Conservation (phyloP, 1,140 invertebrate species). For the Papilio machaon region DNA sequence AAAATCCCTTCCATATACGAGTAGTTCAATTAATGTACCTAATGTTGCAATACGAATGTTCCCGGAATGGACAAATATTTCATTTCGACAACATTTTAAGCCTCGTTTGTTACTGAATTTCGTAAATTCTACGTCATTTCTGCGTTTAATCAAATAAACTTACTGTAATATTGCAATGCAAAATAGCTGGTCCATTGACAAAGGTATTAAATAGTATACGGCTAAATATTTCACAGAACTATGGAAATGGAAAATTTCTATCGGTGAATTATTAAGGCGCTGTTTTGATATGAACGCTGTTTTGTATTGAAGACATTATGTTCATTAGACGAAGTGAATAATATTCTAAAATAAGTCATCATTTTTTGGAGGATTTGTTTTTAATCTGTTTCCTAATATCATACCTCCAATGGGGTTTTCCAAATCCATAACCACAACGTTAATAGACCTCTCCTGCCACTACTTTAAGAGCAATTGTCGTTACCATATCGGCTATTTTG, state of each 20-base stretch:
- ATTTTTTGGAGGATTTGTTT: too few relatives aligned
- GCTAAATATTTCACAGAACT: background rate
- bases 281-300: background rate
- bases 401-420: too few relatives aligned
- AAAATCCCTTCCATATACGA: background rate
- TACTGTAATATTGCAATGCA: background rate
- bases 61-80: background rate
- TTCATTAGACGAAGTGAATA: background rate
- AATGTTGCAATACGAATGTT: background rate
- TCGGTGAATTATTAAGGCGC: background rate
- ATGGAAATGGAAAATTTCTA: background rate
- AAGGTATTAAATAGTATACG: background rate
- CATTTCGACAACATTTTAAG: constrained; percentile 1
- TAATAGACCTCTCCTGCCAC: too few relatives aligned
- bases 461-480: too few relatives aligned
- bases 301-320: background rate
- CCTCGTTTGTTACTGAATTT: background rate
- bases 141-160: constrained; percentile 8
- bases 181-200: background rate
- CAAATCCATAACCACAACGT: too few relatives aligned
- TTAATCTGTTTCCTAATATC: too few relatives aligned
- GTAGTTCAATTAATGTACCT: background rate
- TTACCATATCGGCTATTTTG: background rate
- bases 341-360: background rate
- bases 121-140: background rate